These are phyloP conservation scores for Alloplasta piceator DNA, from an alignment of 2,888 invertebrate species.

Conservation along the genomic window DNA sequence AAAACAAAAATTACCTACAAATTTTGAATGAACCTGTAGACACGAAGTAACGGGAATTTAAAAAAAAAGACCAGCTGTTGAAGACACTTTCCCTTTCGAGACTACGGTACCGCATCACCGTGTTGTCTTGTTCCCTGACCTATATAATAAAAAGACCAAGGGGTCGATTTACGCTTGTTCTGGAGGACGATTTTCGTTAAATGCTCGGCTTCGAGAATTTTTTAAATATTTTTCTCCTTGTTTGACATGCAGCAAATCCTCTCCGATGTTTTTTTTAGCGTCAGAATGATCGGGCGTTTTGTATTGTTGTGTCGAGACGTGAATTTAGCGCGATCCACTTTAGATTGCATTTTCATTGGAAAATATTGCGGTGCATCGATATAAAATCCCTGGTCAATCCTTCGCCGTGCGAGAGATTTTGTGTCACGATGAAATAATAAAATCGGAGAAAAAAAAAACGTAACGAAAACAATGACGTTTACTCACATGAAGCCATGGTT, in stretches of 20 bases:
- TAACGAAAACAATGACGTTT: neutral
- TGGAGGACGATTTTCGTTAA: neutral
- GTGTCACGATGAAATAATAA: no score
- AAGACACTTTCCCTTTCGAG: slow-evolving; percentile 58
- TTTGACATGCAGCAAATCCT: neutral
- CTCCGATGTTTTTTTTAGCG: neutral
- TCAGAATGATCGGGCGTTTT: neutral
- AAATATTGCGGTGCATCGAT: neutral
- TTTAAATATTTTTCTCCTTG: neutral
- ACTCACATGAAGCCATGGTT: slow-evolving; percentile 60
- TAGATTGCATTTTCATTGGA: no score
- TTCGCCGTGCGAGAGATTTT: no score
- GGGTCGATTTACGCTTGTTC: neutral
- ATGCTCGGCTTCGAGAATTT: neutral
- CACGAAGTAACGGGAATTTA: no score
- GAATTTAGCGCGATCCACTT: no score
- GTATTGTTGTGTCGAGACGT: no score
- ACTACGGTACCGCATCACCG: slow-evolving; percentile 13
- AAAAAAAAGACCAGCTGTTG: slow-evolving; percentile 27
- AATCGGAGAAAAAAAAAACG: neutral
- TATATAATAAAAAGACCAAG: slow-evolving; percentile 41
- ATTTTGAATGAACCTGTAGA: no score
- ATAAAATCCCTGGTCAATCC: neutral
- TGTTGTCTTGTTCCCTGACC: slow-evolving; percentile 54
- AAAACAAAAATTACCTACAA: no score